Evolutionary conservation across 1,140 invertebrate species (phyloP), one percentile per base, ranked within the genome.

Genomic region (Drosophila azteca): DNA sequence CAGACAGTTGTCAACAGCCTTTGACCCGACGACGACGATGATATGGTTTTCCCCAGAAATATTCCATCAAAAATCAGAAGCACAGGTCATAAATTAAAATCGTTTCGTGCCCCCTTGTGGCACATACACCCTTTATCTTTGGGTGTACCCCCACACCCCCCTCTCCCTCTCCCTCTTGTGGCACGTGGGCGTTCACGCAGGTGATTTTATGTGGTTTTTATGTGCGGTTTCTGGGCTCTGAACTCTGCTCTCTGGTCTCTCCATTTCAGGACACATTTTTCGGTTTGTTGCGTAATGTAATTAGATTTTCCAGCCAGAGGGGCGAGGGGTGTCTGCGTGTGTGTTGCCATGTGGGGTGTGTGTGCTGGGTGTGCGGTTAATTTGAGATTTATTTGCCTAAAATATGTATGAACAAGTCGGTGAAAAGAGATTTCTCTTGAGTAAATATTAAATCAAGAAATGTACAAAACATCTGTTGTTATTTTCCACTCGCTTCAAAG

Each of bases 201-300:
- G 71, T 76, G 66, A 72, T 61, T 76, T 83, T 59, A 67, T 78
- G 78, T 57, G 59, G 46, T 77, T 68, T 72, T 73, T 59, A 59
- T 66, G 46, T 61, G 50, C 22, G 48, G 58, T 48, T 22, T 11
- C 39, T 61, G 29, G 26, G 29, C 44, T 53, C 44, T 48, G 51
- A 15, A 29, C 9, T 31, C 24, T 26, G 24, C 4, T 26, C 61
- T 24, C 35, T 15, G 52, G 50, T 22, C 35, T 20, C 15, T 35
- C 43, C 7, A 51, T 39, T 26, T 45, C 9, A 39, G 51, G 45
- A 44, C 50, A 52, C 8, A 52, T 44, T 51, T 52, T 72, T 52
- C 20, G 68, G 59, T 41, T 72, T 35, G 15, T 26, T 43, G 29
- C 13, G 52, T 62, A 73, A 63, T 41, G 45, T 73, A 73, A 73